Evolutionary conservation across 2,888 invertebrate species (phyloP), one percentile per base, ranked within the genome.

Genomic region (Lepidochitona cinerea): DNA sequence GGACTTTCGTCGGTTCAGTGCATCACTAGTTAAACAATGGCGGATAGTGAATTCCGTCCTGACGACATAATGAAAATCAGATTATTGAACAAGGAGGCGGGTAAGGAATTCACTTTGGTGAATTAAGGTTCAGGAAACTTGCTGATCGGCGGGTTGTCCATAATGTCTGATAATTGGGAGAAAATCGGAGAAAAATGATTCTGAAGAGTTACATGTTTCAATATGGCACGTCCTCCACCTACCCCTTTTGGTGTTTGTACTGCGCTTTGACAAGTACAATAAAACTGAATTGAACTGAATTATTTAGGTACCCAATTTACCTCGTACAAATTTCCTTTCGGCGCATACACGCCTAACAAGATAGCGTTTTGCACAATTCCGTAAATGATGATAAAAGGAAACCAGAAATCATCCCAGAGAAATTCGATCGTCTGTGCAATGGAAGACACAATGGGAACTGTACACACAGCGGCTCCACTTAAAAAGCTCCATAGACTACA

Each of bases 401-500:
- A 29, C 59, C 59, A 59, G 9, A 29, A 59, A 59, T 59, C 59
- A 14, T 59, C 26, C 59, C 59, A 59, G 4, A 59, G 32, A 26
- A 29, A 18, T 23, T 18, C 12, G 2, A 59, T 12, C 14, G 4
- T 4, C 12, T 26, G 12, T 59, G 26, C 18, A 14, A 59, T 4
- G 29, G 14, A 4, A 14, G 59, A 59, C 23, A 29, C 32, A 14
- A 59, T 23, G 4, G 59, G 59, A 29, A 59, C 23, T 1, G 32
- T 32, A 59, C 59, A 59, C 12, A 59, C 59, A 2, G 26, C 59
- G 26, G 59, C 4, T 2, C 59, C 59, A 26, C 59, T 59, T 14
- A 59, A 32, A 59, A 59, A 59, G 29, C 59, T 59, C 59, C 59
- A 59, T 59, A 59, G 29, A 59, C 59, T 59, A 59, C 59, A 59